Base-by-base conservation (phyloP, 2,113 vertebrate genomes). In the Chaetodon auriga region DNA sequence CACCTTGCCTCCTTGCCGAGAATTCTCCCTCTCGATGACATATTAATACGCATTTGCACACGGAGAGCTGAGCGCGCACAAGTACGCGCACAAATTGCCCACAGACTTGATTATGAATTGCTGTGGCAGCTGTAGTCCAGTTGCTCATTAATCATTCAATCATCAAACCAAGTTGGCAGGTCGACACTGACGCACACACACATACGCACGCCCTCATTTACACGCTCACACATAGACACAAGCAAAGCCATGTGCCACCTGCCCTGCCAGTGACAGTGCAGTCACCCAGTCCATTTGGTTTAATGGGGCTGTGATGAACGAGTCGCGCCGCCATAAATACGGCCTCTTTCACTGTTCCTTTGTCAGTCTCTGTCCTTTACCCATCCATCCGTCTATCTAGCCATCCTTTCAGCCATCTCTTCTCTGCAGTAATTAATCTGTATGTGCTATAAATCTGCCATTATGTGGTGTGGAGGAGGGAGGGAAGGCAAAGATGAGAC, bases 221-320 rank as follows among this genome's bases (percentile, higher is more conserved):
- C 65, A 68, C 58, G 13, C 25, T 41, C 38, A 62, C 45, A 63
- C 73, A 66, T 48, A 68, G 19, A 23, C 57, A 62, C n/a, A 0
- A 63, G 19, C 25, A 36, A 15, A 83, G 45, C 57, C 23, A 43
- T 36, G 48, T 77, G 58, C 63, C 76, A 76, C 69, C 80, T 78
- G 80, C 76, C 83, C 83, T 66, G 80, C 57, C 66, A 83, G 83
- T 83, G 75, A 80, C 88, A 71, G 78, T 19, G 75, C 74, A 89
- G 76, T 87, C 92, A 80, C 41, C 78, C 79, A 75, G 72, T 83
- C 78, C 86, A 90, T 92, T 91, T 85, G 77, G 48, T 80, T 91
- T 92, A 94, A 92, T 88, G 58, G 83, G 53, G 53, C 72, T 21
- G 45, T 85, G 91, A 93, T 94, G 86, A 91, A 92, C 23, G 71